Base-by-base conservation (phyloP, 2,888 invertebrate species). In the Tenthredo mesomela region DNA sequence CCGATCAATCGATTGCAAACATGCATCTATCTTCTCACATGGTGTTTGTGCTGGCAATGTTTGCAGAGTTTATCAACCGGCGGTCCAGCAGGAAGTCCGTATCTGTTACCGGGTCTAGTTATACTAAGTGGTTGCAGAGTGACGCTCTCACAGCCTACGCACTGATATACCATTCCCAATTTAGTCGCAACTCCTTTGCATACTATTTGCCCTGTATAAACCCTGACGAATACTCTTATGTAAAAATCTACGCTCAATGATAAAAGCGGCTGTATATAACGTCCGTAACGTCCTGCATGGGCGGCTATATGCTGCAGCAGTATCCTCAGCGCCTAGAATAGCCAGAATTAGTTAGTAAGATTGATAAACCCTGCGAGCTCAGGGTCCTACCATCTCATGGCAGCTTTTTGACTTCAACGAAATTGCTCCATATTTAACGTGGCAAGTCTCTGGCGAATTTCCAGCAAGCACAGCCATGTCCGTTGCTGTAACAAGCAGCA, bases 381-480 rank as follows among this genome's bases (percentile, higher is more conserved):
- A 1, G 12, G n/a, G 10, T n/a, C 93, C 93, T 91, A 97, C 98
- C 96, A 99, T 97, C 95, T 99, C 99, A 94, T 99, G 99, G 90
- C 98, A 99, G 84, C 96, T 96, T 91, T 97, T 97, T 18, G 96
- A 96, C 90, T 96, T 96, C 71, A 99, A 93, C 1, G 99, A 97
- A 85, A 98, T 94, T 0, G 98, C 96, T 0, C 99, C 99, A 92
- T 99, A 99, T 94, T 99, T 99, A 10, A 96, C 95, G 89, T 96
- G 95, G 92, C 99, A 99, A 0, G 99, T 97, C 93, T 99, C 99
- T 0, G 98, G 97, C 0, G 97, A 95, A 94, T 99, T 99, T 0
- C 99, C 99, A 85, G 99, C 99, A 73, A 99, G 93, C 0, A 99
- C 97, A 0, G 97, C 98, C 97, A 99, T 98, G 93, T 99, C 99